Evolutionary conservation across 2,797 vertebrate genomes (phyloP), one percentile per base, ranked within the genome.

Genomic region (Antennarius maculatus): DNA sequence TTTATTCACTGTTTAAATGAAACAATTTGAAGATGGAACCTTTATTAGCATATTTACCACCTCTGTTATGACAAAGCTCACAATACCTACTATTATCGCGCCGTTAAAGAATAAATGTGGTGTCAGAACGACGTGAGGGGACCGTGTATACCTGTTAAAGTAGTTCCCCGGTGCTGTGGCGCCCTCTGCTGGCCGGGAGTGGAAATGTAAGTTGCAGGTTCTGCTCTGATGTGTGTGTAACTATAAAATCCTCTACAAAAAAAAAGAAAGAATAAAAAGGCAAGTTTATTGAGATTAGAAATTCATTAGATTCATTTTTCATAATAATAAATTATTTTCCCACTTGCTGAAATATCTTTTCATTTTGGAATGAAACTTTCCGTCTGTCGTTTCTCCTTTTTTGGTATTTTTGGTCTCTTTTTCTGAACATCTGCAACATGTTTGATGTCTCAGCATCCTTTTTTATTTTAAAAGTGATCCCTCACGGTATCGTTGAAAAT

Each of bases 361-460:
- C 31, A 5, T 34, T 34, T 34, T 34, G 5, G 31, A 8, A 34
- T 5, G 31, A 43, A 5, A 43, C 42, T 43, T 43, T 5, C 31
- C 23, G 41, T 42, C 3, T 7, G 10, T 42, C 10, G 10, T 14
- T 6, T 12, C 10, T 9, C 41, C n/a, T n/a, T 62, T 48, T 47
- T 48, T 9, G 39, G 46, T 58, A 48, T 50, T 34, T 28, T 67
- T 67, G n/a, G 52, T 81, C 63, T 43, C 68, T 49, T 58, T 66
- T 48, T 54, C 52, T 39, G 71, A 50, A 84, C 88, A 91, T 92
- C 88, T 92, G 88, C 74, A 86, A 84, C 69, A 85, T 77, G 76
- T 89, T 89, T 84, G 47, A 74, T 54, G 54, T 75, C 10, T 39
- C 37, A 39, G 37, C 3, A 39, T 88, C 80, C 81, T 42, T 52